Evolutionary conservation across 1,140 invertebrate genomes (phyloP).

Genomic region (Prorops nasuta): DNA sequence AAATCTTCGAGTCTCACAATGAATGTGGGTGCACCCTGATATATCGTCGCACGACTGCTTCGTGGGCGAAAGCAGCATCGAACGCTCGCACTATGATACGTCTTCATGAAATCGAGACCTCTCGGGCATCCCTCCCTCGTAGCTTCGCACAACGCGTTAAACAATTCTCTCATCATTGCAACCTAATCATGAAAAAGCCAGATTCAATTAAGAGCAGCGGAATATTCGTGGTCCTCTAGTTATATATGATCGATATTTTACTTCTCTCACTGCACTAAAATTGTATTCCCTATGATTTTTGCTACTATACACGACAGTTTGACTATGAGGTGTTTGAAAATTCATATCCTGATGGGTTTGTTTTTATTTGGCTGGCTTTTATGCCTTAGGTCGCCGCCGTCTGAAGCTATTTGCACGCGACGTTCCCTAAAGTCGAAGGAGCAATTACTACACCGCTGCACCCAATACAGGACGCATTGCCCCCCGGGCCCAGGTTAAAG

Average conservation of each 20-base stretch:
- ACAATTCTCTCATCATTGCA: too few species aligned
- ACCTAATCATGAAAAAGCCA: too few species aligned
- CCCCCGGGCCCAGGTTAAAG: too few species aligned
- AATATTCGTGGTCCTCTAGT: too few species aligned
- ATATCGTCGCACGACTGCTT: conserved; percentile 22
- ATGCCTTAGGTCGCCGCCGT: conserved; percentile 28
- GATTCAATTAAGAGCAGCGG: too few species aligned
- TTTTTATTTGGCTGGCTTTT: too few species aligned
- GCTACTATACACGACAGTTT: too few species aligned
- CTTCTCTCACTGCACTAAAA: too few species aligned
- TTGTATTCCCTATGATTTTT: too few species aligned
- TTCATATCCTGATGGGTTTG: too few species aligned
- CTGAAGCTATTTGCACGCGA: conserved; percentile 30
- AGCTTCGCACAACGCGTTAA: conserved; percentile 18
- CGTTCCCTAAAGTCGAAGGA: conserved; percentile 19
- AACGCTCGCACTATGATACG: conserved; percentile 34
- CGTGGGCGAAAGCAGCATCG: conserved; percentile 17
- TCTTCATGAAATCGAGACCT: conserved; percentile 42
- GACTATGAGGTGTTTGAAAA: too few species aligned
- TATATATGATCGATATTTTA: too few species aligned
- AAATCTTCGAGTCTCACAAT: conserved; percentile 40
- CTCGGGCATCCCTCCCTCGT: conserved; percentile 21
- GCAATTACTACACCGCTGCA: conserved; percentile 24
- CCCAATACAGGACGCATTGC: conserved; percentile 24
- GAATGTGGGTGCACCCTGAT: conserved; percentile 38